Conservation (phyloP, 2,113 vertebrate genomes). For the Pedetes capensis region DNA sequence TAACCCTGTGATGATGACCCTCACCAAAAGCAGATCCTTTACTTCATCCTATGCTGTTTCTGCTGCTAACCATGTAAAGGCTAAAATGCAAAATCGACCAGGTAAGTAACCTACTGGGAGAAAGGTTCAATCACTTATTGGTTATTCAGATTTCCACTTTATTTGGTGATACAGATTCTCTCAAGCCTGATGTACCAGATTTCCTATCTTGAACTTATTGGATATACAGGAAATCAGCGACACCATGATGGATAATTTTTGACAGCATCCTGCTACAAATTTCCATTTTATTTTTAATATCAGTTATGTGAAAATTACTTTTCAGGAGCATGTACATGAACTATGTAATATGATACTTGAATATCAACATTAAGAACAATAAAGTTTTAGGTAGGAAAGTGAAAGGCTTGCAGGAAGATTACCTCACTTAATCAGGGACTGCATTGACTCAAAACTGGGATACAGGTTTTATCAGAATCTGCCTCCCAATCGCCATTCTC, state of each 20-base stretch:
- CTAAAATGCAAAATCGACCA: conserved; percentile 88
- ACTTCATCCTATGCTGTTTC: conserved; percentile 88
- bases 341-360: background rate
- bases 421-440: background rate
- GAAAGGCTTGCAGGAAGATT: background rate
- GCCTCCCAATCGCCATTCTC: background rate
- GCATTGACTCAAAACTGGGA: background rate
- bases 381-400: background rate
- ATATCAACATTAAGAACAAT: background rate
- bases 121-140: background rate
- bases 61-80: conserved; percentile 89
- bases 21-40: conserved; percentile 93
- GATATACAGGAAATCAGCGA: background rate
- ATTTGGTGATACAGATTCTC: background rate
- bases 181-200: background rate
- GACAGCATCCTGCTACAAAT: background rate
- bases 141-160: background rate
- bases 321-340: background rate
- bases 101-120: conserved; percentile 70
- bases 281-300: background rate
- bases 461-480: background rate
- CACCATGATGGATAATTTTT: background rate
- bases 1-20: conserved; percentile 87
- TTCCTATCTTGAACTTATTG: background rate
- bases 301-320: background rate